These are phyloP conservation scores for Monarcha castaneiventris DNA, from an alignment of 2,113 vertebrate genomes.

Conservation along the genomic window DNA sequence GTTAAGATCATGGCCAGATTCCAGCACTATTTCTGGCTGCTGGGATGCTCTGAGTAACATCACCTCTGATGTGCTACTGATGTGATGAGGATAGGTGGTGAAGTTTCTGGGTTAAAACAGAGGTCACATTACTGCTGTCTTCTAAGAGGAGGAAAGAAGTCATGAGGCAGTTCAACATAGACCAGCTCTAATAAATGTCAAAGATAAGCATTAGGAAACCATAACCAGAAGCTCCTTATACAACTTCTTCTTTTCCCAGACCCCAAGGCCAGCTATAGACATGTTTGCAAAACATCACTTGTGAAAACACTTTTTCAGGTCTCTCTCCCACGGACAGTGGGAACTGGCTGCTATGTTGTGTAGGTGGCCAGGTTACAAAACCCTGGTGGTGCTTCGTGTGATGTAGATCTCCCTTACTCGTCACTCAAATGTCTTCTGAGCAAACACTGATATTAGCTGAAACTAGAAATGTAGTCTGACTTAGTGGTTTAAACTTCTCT, in stretches of 20 bases:
- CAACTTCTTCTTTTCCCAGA: constrained; percentile 16
- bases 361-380: not conserved
- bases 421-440: not conserved
- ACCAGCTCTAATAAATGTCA: not conserved
- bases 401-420: not conserved
- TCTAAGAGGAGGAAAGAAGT: not conserved
- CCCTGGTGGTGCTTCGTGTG: not conserved
- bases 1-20: not conserved
- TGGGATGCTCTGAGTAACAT: not conserved
- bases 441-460: not conserved
- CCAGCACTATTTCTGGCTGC: not conserved
- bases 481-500: not conserved
- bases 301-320: rapidly evolving
- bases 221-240: not conserved
- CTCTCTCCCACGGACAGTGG: not conserved
- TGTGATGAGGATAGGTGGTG: not conserved
- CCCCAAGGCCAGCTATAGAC: not conserved
- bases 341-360: not conserved
- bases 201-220: not conserved
- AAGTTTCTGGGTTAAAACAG: not conserved
- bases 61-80: not conserved
- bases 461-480: not conserved
- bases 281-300: not conserved
- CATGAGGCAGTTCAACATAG: not conserved
- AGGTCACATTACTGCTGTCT: not conserved